These are phyloP conservation scores for Actias luna DNA, from an alignment of 2,888 invertebrate genomes.

Conservation along the genomic window DNA sequence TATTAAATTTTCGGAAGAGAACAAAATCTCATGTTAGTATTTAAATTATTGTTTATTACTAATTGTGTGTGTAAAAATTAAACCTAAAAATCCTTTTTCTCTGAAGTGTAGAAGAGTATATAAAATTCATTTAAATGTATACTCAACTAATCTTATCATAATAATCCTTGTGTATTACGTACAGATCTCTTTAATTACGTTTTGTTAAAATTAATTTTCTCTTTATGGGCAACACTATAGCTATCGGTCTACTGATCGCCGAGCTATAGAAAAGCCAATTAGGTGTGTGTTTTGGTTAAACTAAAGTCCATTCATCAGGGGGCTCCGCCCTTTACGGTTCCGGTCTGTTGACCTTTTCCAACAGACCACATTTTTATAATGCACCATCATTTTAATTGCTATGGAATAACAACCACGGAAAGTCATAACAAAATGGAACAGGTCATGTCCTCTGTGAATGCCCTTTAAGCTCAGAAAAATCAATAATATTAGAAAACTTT, in stretches of 20 bases:
- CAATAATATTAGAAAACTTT: not conserved
- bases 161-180: not conserved
- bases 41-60: not conserved
- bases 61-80: not conserved
- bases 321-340: conserved; percentile 62
- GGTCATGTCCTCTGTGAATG: not conserved
- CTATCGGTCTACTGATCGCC: conserved; percentile 23
- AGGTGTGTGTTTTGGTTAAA: conserved; percentile 69
- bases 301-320: conserved; percentile 66
- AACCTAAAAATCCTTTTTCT: not conserved
- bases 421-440: conserved; percentile 1
- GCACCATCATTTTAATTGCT: conserved; percentile 21
- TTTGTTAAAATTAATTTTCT: conserved; percentile 10
- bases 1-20: no score
- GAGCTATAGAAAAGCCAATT: conserved; percentile 71
- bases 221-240: conserved; percentile 10
- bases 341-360: conserved; percentile 45
- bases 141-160: not conserved
- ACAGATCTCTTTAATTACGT: not conserved
- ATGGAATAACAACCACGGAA: conserved; percentile 15
- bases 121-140: not conserved
- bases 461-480: not conserved
- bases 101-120: not conserved
- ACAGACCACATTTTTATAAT: conserved; percentile 27
- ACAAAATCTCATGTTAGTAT: not conserved